phyloP scores from a whole-genome alignment of 1,140 invertebrate genomes.

The Goniozus legneri region DNA sequence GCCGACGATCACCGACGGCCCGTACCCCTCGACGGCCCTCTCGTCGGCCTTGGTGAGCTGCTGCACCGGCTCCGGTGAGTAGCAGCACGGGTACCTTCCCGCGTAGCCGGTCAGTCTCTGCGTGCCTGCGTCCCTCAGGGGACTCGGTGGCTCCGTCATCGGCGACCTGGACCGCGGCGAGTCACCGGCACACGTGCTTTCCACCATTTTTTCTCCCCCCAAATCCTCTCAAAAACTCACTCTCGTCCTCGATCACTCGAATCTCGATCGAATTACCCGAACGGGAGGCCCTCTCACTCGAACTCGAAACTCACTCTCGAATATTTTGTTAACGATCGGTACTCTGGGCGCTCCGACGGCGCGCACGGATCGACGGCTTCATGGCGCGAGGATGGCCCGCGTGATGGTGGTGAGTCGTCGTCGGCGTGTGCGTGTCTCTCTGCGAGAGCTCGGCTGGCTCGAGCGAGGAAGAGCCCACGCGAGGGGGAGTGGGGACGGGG shows the following conservation, averaged over 20 bases:
- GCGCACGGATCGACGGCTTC: slow-evolving; percentile 21
- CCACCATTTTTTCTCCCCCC: slow-evolving; percentile 51
- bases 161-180: slow-evolving; percentile 47
- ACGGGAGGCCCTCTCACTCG: too few relatives aligned
- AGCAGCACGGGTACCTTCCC: slow-evolving; percentile 37
- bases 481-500: too few relatives aligned
- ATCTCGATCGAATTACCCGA: too few relatives aligned
- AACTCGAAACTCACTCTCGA: too few relatives aligned
- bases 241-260: too few relatives aligned
- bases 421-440: too few relatives aligned
- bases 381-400: slow-evolving; percentile 15
- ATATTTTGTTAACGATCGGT: too few relatives aligned
- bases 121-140: slow-evolving; percentile 35
- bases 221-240: too few relatives aligned
- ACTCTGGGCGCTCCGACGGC: too few relatives aligned
- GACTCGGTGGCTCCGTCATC: slow-evolving; percentile 46
- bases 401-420: too few relatives aligned
- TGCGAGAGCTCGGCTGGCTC: too few relatives aligned
- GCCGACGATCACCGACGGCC: background rate
- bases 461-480: too few relatives aligned
- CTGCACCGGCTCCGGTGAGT: slow-evolving; percentile 30
- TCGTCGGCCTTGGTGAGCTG: slow-evolving; percentile 28
- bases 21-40: slow-evolving; percentile 9
- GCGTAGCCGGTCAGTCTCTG: slow-evolving; percentile 27
- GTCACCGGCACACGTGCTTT: slow-evolving; percentile 45